phyloP scores from a whole-genome alignment of 2,113 vertebrate species.

The Tautogolabrus adspersus region DNA sequence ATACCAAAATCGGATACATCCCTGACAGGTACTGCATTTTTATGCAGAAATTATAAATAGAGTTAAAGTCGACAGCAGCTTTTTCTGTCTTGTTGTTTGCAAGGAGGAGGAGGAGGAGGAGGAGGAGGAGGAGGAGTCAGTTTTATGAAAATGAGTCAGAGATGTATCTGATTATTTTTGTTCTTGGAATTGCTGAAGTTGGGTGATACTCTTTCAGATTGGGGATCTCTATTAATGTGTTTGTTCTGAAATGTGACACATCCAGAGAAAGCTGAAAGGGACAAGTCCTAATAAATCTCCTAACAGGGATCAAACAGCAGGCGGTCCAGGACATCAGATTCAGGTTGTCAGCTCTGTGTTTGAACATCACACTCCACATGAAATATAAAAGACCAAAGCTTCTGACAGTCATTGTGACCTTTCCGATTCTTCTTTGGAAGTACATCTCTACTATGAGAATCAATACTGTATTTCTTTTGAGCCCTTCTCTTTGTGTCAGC shows the following conservation, averaged over 20 bases:
- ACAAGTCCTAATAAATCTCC: not conserved
- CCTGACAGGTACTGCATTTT: too few species aligned
- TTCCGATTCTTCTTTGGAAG: not conserved
- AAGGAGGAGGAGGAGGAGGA: too few species aligned
- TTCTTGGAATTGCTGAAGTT: not conserved
- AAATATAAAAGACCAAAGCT: too few species aligned
- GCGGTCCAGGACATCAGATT: not conserved
- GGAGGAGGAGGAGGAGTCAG: too few species aligned
- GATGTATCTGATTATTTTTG: not conserved
- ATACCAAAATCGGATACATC: too few species aligned
- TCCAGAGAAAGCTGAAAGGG: too few species aligned
- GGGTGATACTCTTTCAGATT: not conserved
- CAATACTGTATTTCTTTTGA: not conserved
- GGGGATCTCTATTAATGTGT: constrained; percentile 12
- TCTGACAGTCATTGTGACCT: not conserved
- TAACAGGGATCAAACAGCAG: not conserved
- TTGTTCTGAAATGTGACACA: not conserved
- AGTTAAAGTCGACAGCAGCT: too few species aligned
- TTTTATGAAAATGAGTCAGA: too few species aligned
- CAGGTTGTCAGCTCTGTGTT: too few species aligned
- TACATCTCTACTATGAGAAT: not conserved
- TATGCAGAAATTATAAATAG: too few species aligned
- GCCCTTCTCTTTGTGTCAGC: not conserved
- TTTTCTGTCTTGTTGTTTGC: too few species aligned
- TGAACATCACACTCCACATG: too few species aligned